phyloP scores from a whole-genome alignment of 2,797 vertebrate species.

The Phalanger gymnotis region DNA sequence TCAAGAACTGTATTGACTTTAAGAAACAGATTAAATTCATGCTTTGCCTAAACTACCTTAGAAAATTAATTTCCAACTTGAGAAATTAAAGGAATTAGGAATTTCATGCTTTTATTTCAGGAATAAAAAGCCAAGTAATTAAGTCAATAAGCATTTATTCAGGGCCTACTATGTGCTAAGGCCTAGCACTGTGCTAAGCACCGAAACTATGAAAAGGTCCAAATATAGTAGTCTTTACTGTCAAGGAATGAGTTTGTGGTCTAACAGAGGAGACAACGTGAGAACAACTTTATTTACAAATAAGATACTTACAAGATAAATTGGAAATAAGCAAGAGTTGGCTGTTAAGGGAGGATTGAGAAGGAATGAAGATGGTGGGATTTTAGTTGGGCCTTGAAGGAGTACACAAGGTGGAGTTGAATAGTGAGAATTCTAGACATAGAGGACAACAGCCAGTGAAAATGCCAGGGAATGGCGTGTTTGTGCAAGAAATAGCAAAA shows the following conservation, averaged over 20 bases:
- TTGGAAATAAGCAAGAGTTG: neutral
- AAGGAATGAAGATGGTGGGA: neutral
- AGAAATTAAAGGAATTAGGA: constrained; percentile 20
- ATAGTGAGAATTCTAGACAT: neutral
- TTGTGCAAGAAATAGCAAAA: neutral
- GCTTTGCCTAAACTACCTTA: neutral
- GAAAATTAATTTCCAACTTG: neutral
- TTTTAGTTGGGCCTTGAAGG: neutral
- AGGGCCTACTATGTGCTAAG: neutral
- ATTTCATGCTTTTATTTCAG: neutral
- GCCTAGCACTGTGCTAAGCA: neutral
- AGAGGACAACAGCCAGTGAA: neutral
- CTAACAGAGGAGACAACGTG: neutral
- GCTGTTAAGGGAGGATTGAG: neutral
- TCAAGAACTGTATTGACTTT: constrained; percentile 28
- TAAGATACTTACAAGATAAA: neutral
- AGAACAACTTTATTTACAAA: neutral
- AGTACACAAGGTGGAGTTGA: neutral
- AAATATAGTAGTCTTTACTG: neutral
- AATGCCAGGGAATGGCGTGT: neutral
- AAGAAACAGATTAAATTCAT: constrained; percentile 26
- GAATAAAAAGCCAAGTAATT: neutral
- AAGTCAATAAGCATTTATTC: constrained; percentile 22
- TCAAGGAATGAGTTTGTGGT: neutral
- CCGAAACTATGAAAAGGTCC: too few species aligned